phyloP scores from a whole-genome alignment of 1,140 invertebrate species.

The Spodoptera litura region DNA sequence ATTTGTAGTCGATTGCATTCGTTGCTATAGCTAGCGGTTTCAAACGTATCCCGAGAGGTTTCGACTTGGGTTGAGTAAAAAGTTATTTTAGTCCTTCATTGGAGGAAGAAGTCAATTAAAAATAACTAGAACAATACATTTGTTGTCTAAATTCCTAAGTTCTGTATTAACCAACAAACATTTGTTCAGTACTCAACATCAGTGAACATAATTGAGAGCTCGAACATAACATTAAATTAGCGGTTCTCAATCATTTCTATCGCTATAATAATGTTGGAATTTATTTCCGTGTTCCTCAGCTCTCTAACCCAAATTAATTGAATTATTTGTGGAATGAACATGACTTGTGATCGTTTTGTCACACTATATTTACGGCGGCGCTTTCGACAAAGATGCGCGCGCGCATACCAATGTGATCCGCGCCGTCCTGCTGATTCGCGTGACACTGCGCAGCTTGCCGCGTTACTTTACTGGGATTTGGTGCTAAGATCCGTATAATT shows the following conservation, averaged over 20 bases:
- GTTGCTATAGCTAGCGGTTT: no score
- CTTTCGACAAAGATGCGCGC: slow-evolving; percentile 7
- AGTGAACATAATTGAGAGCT: no score
- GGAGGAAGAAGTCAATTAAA: no score
- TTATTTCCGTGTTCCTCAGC: not conserved
- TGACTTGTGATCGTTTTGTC: slow-evolving; percentile 30
- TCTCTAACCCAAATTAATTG: slow-evolving; percentile 26
- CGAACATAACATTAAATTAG: no score
- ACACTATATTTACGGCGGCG: slow-evolving; percentile 32
- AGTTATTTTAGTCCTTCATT: no score
- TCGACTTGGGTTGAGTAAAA: no score
- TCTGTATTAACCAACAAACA: no score
- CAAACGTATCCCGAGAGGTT: no score
- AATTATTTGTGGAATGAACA: slow-evolving; percentile 30
- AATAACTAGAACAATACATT: no score
- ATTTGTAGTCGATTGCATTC: no score
- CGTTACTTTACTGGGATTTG: not conserved
- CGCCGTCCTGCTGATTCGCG: slow-evolving; percentile 22
- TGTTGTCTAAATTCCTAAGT: no score
- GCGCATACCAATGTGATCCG: slow-evolving; percentile 39
- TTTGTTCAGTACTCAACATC: no score
- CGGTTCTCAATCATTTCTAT: not conserved
- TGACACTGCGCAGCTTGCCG: slow-evolving; percentile 34
- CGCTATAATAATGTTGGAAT: not conserved
- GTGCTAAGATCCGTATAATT: slow-evolving; percentile 4